These are phyloP conservation scores for Sterrhoptilus dennistouni DNA, from an alignment of 2,113 vertebrate species.

Conservation along the genomic window DNA sequence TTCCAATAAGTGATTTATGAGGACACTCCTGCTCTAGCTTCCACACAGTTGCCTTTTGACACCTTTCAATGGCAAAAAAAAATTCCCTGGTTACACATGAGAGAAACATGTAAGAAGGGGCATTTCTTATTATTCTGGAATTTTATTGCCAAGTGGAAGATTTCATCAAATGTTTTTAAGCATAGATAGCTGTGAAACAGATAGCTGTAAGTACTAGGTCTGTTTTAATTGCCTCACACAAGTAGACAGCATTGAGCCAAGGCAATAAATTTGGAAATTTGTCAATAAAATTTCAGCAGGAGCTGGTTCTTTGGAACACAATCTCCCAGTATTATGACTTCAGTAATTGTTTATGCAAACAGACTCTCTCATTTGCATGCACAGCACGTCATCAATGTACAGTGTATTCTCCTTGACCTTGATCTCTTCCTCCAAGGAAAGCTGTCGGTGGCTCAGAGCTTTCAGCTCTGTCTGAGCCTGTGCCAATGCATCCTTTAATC, in stretches of 20 bases:
- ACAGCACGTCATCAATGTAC: constrained; percentile 90
- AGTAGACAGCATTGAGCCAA: background rate
- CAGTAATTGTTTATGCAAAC: constrained; percentile 76
- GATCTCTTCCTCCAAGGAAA: constrained; percentile 86
- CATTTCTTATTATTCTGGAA: background rate
- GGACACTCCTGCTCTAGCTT: background rate
- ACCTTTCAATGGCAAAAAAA: background rate
- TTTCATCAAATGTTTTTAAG: background rate
- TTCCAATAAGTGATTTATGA: background rate
- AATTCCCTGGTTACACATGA: background rate
- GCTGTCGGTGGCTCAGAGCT: constrained; percentile 76
- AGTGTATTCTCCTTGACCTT: constrained; percentile 81
- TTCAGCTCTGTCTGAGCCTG: constrained; percentile 79
- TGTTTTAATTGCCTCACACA: background rate
- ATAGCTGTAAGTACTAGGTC: background rate
- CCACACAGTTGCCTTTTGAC: background rate
- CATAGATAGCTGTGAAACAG: background rate
- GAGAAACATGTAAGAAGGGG: background rate
- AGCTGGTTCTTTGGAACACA: background rate
- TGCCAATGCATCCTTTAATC: constrained; percentile 73
- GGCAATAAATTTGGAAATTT: background rate
- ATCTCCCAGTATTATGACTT: background rate
- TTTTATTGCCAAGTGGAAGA: background rate
- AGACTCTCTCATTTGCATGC: constrained; percentile 80
- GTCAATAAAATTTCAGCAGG: background rate